phyloP scores from a whole-genome alignment of 2,113 vertebrate genomes.

The Xerus inauris region DNA sequence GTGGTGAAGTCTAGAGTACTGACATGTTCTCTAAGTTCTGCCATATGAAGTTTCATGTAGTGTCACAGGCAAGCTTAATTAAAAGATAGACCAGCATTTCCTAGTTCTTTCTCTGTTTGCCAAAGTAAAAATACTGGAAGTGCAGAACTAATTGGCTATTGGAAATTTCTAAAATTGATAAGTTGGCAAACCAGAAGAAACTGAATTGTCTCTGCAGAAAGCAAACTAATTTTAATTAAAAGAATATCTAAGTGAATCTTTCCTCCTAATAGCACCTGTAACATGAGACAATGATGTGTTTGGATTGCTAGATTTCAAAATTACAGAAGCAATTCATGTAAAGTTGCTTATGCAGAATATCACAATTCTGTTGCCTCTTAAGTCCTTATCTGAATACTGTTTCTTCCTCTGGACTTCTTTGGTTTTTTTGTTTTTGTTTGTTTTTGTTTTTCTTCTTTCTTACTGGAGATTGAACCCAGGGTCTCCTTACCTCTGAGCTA shows the following conservation, averaged over 20 bases:
- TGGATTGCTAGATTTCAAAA: conserved; percentile 66
- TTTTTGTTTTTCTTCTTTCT: no score
- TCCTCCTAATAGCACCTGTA: conserved; percentile 81
- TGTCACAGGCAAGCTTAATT: not conserved
- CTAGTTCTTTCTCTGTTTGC: not conserved
- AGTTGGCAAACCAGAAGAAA: conserved; percentile 46
- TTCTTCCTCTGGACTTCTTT: not conserved
- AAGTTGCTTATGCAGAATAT: not conserved
- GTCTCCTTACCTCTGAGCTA: no score
- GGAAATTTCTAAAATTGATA: conserved; percentile 15
- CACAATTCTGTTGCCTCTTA: not conserved
- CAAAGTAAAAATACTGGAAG: not conserved
- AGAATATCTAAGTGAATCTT: conserved; percentile 64
- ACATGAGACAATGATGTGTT: conserved; percentile 75
- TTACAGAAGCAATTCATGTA: conserved; percentile 60
- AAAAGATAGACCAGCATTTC: not conserved
- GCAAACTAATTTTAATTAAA: conserved; percentile 83
- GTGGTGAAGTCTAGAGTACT: not conserved
- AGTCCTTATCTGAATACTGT: not conserved
- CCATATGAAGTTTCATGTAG: not conserved
- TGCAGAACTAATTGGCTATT: not conserved
- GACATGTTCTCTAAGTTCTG: not conserved
- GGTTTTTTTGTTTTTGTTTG: no score
- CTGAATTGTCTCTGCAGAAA: conserved; percentile 60
- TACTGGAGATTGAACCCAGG: no score